Conservation (phyloP, 2,113 vertebrate genomes). For the Trematomus loennbergii region DNA sequence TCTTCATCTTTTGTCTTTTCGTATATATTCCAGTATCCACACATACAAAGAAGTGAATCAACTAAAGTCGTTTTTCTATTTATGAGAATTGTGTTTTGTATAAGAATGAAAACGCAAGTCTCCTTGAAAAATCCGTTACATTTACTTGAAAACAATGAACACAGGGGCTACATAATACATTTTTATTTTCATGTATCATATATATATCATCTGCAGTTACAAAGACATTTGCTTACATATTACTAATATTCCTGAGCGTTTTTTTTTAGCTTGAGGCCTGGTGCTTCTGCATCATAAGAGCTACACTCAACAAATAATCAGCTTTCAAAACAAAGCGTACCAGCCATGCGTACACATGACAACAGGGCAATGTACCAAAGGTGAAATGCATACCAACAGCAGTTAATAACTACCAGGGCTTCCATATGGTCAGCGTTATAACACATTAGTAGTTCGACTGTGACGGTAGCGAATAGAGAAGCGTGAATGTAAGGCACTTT, state of each 20-base stretch:
- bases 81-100: too few relatives aligned
- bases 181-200: constrained; percentile 61
- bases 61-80: too few relatives aligned
- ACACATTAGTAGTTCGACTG: constrained; percentile 23
- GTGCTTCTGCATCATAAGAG: constrained; percentile 63
- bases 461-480: constrained; percentile 28
- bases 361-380: constrained; percentile 42
- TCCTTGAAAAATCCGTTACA: neutral
- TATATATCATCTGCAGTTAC: constrained; percentile 62
- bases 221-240: constrained; percentile 69
- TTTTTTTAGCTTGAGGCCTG: constrained; percentile 73
- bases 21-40: too few relatives aligned
- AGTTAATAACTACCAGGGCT: constrained; percentile 17
- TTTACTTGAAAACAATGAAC: constrained; percentile 4
- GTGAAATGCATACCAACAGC: constrained; percentile 34
- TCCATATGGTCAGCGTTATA: constrained; percentile 24
- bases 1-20: too few relatives aligned
- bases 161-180: constrained; percentile 43
- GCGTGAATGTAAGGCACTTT: constrained; percentile 74
- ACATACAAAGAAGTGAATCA: too few relatives aligned
- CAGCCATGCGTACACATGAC: constrained; percentile 52
- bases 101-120: too few relatives aligned
- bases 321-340: constrained; percentile 55
- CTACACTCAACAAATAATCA: constrained; percentile 50
- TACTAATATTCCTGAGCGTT: constrained; percentile 75